Conservation (phyloP, 2,797 vertebrate genomes). For the Anguilla pacifica region DNA sequence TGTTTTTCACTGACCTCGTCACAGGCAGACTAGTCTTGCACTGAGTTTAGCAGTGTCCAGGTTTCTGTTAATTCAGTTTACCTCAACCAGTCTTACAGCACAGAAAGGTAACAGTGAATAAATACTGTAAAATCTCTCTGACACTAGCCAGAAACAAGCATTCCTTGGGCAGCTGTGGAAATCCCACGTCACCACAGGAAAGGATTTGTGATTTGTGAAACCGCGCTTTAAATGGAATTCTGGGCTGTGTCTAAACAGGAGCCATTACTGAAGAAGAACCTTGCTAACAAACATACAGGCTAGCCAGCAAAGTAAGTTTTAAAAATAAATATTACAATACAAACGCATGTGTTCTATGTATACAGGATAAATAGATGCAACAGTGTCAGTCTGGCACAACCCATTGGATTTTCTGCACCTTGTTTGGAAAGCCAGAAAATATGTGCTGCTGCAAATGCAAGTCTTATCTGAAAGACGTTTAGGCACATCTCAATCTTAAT, state of each 20-base stretch:
- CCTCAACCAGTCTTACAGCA: background rate
- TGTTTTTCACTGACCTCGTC: background rate
- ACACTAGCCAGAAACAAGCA: background rate
- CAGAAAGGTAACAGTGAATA: background rate
- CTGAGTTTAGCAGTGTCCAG: background rate
- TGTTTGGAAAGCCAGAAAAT: background rate
- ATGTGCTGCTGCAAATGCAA: background rate
- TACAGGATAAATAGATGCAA: background rate
- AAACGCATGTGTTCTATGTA: background rate
- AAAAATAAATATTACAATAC: background rate
- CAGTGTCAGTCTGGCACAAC: background rate
- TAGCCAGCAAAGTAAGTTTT: background rate
- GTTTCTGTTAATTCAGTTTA: background rate
- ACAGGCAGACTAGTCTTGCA: background rate
- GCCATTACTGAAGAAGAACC: background rate
- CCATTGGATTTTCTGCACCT: background rate
- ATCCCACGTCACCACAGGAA: no score
- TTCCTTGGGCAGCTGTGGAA: background rate
- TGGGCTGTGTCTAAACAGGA: background rate
- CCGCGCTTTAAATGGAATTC: background rate
- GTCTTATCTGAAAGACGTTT: background rate
- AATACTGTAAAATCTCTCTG: background rate
- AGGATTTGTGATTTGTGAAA: background rate
- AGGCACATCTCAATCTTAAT: background rate
- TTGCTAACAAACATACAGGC: background rate